Base-by-base conservation (phyloP, 2,113 vertebrate species). In the Amblyopsis rosae region DNA sequence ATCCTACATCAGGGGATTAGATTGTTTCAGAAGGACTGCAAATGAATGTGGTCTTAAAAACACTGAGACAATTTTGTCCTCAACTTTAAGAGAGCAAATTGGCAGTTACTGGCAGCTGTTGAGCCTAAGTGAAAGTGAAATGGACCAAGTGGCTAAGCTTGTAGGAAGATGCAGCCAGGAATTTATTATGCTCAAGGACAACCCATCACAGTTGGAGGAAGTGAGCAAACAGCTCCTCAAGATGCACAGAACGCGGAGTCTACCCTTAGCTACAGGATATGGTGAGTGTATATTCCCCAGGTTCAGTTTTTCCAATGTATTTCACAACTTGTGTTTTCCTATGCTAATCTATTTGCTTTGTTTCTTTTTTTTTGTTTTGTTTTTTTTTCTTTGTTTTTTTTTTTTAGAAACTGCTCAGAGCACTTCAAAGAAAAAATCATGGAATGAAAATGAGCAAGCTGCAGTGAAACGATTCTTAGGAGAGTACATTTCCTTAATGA, bases 81-180 rank as follows among this genome's bases (percentile, higher is more conserved):
- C 88, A 0, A 86, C 81, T 9, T 54, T 89, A 65, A 83, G 90
- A 79, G 87, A 88, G 59, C 86, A 88, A 60, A 83, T 91, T 32
- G 86, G 87, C 61, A 67, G 74, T 59, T 89, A 81, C 75, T 90
- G 90, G 87, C 90, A 91, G 69, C 74, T 91, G 9, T 76, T 91
- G 85, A 89, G 83, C 69, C 85, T 91, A 6, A 64, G 35, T 67
- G 81, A 87, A 47, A 7, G 6, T 1, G 85, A 90, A 60, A 49
- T 89, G 62, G 77, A 84, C 65, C 68, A 76, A 72, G 81, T 90
- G 41, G 80, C 87, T 32, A 76, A 68, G 19, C 41, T 91, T 19
- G 32, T 89, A 15, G 79, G 65, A 61, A 59, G 26, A 32, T 78
- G 51, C 67, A 82, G 47, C n/a, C 58, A 86, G 69, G 88, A 88